These are phyloP conservation scores for Dromius quadrimaculatus DNA, from an alignment of 2,888 invertebrate genomes.

Conservation along the genomic window DNA sequence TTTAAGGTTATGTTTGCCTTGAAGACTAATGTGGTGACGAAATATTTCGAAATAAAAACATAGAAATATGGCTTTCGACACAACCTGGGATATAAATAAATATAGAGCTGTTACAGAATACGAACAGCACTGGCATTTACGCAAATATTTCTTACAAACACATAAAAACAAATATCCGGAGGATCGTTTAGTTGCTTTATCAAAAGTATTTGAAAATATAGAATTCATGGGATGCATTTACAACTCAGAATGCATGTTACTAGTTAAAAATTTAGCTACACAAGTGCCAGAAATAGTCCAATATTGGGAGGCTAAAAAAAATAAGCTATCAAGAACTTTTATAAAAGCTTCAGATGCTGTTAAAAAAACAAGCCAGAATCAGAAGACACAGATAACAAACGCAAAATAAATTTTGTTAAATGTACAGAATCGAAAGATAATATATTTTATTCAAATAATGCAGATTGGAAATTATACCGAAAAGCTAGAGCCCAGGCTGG, in stretches of 20 bases:
- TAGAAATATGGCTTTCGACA: conserved; percentile 57
- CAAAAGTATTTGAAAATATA: conserved; percentile 91
- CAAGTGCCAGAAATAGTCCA: conserved; percentile 75
- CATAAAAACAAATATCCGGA: conserved; percentile 84
- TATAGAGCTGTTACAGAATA: conserved; percentile 85
- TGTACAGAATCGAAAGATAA: neutral
- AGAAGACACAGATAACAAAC: neutral
- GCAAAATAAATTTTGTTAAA: neutral
- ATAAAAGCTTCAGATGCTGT: conserved; percentile 76
- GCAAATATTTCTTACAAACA: conserved; percentile 81
- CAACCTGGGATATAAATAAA: conserved; percentile 80
- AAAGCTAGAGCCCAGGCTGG: conserved; percentile 1
- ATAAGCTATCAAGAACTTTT: conserved; percentile 74
- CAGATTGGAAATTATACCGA: neutral
- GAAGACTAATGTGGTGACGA: too few species aligned
- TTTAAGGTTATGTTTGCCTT: too few species aligned
- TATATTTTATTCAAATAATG: neutral
- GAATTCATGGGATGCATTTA: conserved; percentile 89
- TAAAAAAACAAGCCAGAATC: conserved; percentile 59
- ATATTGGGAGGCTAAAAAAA: conserved; percentile 73
- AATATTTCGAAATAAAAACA: too few species aligned
- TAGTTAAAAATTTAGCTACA: conserved; percentile 79
- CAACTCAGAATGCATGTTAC: conserved; percentile 83
- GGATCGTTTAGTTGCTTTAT: conserved; percentile 85
- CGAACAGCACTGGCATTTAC: conserved; percentile 90